Base-by-base conservation (phyloP, 2,113 vertebrate genomes). In the Ochotona princeps region DNA sequence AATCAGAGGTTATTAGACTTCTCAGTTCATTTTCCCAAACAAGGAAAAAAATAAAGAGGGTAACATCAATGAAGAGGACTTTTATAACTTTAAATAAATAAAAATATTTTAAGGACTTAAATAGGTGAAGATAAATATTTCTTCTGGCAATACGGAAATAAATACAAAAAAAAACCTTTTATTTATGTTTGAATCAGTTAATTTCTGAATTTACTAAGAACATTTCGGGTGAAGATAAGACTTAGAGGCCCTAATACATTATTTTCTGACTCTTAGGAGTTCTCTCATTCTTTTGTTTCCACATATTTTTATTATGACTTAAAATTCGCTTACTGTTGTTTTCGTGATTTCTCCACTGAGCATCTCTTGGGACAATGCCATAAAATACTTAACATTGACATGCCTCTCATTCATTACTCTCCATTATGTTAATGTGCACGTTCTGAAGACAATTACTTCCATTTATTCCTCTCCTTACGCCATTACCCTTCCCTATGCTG, bases 391-490 rank as follows among this genome's bases (percentile, higher is more conserved):
- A 0, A 85, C 96, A 96, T 94, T 74, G 81, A 90, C 89, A 83
- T 93, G 30, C 5, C 93, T 0, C 76, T 0, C 87, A 87, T 86
- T 88, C 57, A 92, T 54, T 90, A 93, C 73, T 97, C 82, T 96
- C 76, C 76, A 96, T 95, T 96, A 95, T 78, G 93, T 90, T 97
- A 97, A 97, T 65, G 93, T 93, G 96, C 82, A 95, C 38, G 84
- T 96, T 94, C 96, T 32, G 93, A 96, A 93, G n/a, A 88, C n/a
- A 96, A 91, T 93, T 88, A 90, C 94, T 87, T 95, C 65, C 57
- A 83, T 79, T 95, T 87, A 95, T 72, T 92, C 73, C n/a, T 76
- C 28, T 92, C 61, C 63, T 92, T 93, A 92, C 35, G 51, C 87
- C 88, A 95, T 82, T 74, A 95, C 79, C 35, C 26, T 93, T 94